phyloP scores from a whole-genome alignment of 2,113 vertebrate genomes.

The Girardinichthys multiradiatus region DNA sequence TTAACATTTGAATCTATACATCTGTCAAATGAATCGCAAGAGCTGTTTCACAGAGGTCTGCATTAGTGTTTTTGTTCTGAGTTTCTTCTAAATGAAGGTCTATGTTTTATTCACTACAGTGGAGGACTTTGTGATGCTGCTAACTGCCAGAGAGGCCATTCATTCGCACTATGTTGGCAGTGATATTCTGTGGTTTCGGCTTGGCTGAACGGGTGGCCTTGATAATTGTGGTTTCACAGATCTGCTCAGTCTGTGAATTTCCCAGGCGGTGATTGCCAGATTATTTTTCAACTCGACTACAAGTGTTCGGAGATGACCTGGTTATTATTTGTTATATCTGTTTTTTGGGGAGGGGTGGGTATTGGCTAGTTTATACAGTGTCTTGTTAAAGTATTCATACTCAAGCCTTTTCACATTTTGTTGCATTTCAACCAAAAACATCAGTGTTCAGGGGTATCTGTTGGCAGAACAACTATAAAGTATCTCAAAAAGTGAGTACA shows the following conservation, averaged over 20 bases:
- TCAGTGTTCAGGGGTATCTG: too few species aligned
- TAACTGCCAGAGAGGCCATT: constrained; percentile 42
- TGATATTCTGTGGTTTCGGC: constrained; percentile 42
- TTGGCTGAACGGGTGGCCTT: constrained; percentile 45
- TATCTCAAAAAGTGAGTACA: too few species aligned
- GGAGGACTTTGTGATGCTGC: constrained; percentile 10
- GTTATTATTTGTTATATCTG: background rate
- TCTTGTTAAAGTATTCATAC: background rate
- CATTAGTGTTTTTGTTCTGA: constrained; percentile 2
- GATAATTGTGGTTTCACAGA: constrained; percentile 57
- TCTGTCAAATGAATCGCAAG: background rate
- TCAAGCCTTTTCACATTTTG: background rate
- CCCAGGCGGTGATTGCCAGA: constrained; percentile 23
- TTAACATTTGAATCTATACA: background rate
- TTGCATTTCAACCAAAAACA: background rate
- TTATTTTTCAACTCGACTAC: constrained; percentile 31
- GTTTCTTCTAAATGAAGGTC: constrained; percentile 24
- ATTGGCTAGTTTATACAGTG: constrained; percentile 22
- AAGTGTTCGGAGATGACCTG: background rate
- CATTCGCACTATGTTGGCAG: constrained; percentile 44
- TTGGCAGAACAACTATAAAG: too few species aligned
- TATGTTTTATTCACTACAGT: constrained; percentile 12
- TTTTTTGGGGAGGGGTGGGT: constrained; percentile 30
- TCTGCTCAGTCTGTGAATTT: constrained; percentile 46
- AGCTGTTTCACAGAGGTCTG: background rate